Base-by-base conservation (phyloP, 2,888 invertebrate species). In the Drosophila birchii region DNA sequence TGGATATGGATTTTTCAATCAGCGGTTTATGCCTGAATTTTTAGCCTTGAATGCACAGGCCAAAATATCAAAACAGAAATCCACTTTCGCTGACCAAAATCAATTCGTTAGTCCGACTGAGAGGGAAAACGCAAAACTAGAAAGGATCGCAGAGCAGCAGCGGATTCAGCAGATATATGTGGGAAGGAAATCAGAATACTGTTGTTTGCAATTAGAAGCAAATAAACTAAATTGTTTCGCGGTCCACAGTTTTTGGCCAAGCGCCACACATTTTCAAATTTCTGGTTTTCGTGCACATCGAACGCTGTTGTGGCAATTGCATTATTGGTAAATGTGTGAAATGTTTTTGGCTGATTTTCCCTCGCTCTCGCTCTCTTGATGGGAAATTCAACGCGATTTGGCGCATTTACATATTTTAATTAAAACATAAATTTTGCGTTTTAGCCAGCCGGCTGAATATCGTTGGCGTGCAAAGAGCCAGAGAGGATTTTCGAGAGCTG, bases 361-460 rank as follows among this genome's bases (percentile, higher is more conserved):
- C 32, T 9, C 32, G 8, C 43, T 23, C 12, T 36, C 14, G 29
- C 14, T 16, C 63, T 62, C 66, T 74, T 72, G 80, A 69, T 68
- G 71, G 66, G 62, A 70, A 77, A 70, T 77, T 81, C 77, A 75
- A 76, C 70, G 60, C 76, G 68, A 81, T 75, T 84, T 69, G 66
- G 32, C 68, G 76, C 76, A 87, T 86, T 86, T 86, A 75, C 86
- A 86, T 86, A 86, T 86, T 86, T 86, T 88, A 86, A 86, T 86
- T 86, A 88, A 88, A 86, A 85, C 80, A 86, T 81, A 86, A 88
- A 86, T 75, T 84, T 73, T 49, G 67, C 55, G 39, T 55, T 78
- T 67, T 67, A 67, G 43, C 70, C 67, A 69, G 51, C 60, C 34
- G 41, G 41, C 43, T 41, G 36, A 64, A 70, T 70, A 55, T 63